Conservation (phyloP, 2,888 invertebrate species). For the Cataglyphis cursor region DNA sequence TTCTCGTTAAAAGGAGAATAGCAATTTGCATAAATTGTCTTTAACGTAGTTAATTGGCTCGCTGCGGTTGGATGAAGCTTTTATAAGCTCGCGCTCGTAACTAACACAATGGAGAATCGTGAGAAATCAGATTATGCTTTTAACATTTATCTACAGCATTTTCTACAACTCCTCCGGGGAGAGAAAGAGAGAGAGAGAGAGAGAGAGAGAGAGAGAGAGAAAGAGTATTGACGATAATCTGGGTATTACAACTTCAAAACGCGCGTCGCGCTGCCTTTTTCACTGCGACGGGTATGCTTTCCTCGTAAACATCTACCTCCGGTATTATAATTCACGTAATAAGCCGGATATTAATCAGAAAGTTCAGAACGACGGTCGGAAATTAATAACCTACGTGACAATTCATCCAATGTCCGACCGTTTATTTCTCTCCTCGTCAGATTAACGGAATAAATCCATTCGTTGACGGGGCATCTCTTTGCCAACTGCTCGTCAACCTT, state of each 20-base stretch:
- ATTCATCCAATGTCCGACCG: constrained; percentile 8
- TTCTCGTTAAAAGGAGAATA: background rate
- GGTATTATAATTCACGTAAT: constrained; percentile 4
- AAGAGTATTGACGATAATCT: background rate
- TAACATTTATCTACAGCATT: constrained; percentile 30
- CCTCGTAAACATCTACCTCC: background rate
- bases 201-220: background rate
- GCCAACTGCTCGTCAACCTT: background rate
- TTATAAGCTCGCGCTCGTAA: constrained; percentile 26
- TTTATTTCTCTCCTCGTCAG: constrained; percentile 13
- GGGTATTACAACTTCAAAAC: constrained; percentile 11
- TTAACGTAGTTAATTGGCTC: constrained; percentile 40
- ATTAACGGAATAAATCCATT: constrained; percentile 26
- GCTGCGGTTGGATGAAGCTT: constrained; percentile 39
- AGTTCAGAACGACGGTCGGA: background rate
- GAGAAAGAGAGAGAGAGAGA: background rate
- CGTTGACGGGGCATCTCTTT: background rate
- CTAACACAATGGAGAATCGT: constrained; percentile 36
- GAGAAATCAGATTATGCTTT: constrained; percentile 45
- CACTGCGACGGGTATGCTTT: background rate
- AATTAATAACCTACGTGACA: constrained; percentile 20
- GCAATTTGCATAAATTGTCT: constrained; percentile 39
- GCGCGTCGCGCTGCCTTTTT: background rate
- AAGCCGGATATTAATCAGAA: constrained; percentile 1
- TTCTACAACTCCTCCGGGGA: background rate